Percentiles rank a stretch among this genome's conserved stretches.
Conservation (phyloP, 2,888 invertebrate species). For the Aethes cnicana region DNA sequence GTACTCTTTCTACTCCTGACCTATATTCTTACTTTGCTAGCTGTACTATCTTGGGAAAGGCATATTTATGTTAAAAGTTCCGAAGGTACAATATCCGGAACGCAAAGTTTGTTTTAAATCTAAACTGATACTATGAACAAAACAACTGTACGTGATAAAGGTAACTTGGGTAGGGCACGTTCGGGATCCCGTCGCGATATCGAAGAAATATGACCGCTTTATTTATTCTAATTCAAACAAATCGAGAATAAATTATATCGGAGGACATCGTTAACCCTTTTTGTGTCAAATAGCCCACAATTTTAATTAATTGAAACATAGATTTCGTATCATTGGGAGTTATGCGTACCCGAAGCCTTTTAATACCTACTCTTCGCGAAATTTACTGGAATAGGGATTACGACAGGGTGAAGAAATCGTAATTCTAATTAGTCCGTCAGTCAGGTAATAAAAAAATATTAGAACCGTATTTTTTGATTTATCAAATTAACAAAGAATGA, state of each 20-base stretch:
- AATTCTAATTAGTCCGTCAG: too few species aligned
- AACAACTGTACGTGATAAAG: conserved; percentile 57
- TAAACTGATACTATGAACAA: conserved; percentile 54
- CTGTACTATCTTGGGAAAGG: conserved; percentile 43
- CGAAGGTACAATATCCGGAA: conserved; percentile 47
- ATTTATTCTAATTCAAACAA: conserved; percentile 35
- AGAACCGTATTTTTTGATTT: too few species aligned
- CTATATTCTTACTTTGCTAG: conserved; percentile 1
- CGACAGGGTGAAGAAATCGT: too few species aligned
- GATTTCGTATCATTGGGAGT: too few species aligned
- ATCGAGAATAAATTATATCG: conserved; percentile 22
- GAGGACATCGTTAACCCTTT: conserved; percentile 27
- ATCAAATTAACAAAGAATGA: too few species aligned
- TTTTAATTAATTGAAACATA: too few species aligned
- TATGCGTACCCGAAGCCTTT: too few species aligned
- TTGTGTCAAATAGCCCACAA: conserved; percentile 7
- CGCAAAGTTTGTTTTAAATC: conserved; percentile 56
- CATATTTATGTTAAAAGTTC: conserved; percentile 62
- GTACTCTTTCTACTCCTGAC: conserved; percentile 6
- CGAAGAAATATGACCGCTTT: conserved; percentile 30
- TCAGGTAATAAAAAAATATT: too few species aligned
- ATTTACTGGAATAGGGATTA: too few species aligned
- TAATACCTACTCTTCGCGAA: too few species aligned
- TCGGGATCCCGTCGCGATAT: conserved; percentile 38
- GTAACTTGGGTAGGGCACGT: conserved; percentile 38